phyloP scores from a whole-genome alignment of 2,797 vertebrate species.

The Malurus leucopterus region DNA sequence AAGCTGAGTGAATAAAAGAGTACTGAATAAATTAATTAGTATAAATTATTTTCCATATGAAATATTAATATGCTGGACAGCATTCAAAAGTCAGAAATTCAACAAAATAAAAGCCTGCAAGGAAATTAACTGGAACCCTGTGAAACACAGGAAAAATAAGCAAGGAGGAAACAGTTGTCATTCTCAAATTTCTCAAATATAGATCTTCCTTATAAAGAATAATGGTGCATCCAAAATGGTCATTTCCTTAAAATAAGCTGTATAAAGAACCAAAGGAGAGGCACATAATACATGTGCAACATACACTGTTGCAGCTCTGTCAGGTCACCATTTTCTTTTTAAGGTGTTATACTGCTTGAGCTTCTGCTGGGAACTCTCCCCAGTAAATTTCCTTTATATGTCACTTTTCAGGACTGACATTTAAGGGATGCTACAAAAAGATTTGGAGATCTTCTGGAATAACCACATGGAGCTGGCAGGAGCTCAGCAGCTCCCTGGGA shows the following conservation, averaged over 20 bases:
- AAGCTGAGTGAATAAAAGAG: neutral
- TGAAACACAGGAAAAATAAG: neutral
- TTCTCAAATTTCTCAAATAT: conserved; percentile 3
- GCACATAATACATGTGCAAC: conserved; percentile 14
- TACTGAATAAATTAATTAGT: neutral
- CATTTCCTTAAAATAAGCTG: conserved; percentile 24
- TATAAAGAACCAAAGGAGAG: conserved; percentile 19
- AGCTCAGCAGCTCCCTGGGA: neutral
- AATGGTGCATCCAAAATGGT: neutral
- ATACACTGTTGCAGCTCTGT: neutral
- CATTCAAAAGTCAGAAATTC: neutral
- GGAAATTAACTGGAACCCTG: neutral
- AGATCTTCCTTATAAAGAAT: conserved; percentile 34
- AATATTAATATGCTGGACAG: neutral
- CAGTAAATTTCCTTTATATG: conserved; percentile 40
- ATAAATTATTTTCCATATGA: neutral
- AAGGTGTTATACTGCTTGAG: conserved; percentile 19
- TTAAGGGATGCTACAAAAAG: neutral
- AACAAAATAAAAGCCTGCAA: neutral
- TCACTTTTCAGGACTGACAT: neutral
- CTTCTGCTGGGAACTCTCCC: conserved; percentile 31
- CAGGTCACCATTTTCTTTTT: conserved; percentile 31
- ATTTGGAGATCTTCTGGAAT: neutral
- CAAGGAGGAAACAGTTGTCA: neutral
- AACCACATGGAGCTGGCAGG: neutral